A percentile compares a stretch with the other conserved stretches of the same genome.
These are phyloP conservation scores for Panthera leo DNA, from an alignment of 2,113 vertebrate genomes.

Conservation along the genomic window DNA sequence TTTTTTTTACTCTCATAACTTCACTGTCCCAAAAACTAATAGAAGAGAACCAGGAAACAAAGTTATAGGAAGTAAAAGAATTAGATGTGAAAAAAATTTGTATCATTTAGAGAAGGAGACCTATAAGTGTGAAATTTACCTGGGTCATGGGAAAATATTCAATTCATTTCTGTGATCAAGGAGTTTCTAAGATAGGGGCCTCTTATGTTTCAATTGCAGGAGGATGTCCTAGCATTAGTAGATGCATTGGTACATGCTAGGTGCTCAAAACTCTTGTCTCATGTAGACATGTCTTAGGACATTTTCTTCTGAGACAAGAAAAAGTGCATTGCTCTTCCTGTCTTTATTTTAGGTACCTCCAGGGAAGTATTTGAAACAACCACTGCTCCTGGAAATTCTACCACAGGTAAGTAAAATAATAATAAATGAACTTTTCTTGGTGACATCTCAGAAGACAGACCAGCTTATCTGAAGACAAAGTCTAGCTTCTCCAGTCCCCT, in stretches of 20 bases:
- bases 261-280: background rate
- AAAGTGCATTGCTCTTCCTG: background rate
- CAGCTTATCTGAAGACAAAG: background rate
- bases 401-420: slow-evolving; percentile 20
- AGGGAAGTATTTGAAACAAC: background rate
- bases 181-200: background rate
- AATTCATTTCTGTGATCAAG: background rate
- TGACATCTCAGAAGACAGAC: background rate
- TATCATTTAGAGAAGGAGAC: background rate
- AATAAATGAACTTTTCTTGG: background rate
- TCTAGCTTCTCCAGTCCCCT: background rate
- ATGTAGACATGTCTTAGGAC: background rate
- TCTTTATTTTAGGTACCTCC: slow-evolving; percentile 30
- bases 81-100: background rate
- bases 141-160: background rate
- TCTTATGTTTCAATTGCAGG: background rate
- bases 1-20: background rate
- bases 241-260: background rate
- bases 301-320: background rate
- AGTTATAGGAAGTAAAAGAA: background rate
- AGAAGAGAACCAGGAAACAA: background rate
- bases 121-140: background rate
- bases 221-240: background rate
- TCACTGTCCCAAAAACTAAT: background rate
- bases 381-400: background rate